Evolutionary conservation across 2,113 vertebrate species (phyloP).

Genomic region (Ciconia boyciana): DNA sequence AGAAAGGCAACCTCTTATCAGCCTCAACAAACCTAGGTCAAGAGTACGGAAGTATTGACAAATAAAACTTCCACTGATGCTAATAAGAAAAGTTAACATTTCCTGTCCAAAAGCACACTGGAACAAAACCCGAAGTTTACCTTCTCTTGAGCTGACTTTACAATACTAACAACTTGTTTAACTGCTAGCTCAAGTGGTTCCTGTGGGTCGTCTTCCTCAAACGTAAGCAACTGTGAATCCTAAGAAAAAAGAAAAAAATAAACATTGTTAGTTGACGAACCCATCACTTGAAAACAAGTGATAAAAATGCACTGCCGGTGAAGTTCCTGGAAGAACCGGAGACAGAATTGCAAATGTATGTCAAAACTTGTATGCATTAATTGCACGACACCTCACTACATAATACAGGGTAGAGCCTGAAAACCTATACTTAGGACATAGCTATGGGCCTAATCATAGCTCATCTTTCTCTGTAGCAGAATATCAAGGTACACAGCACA

Average conservation of each 20-base stretch:
- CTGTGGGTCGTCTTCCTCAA: slow-evolving; percentile 78
- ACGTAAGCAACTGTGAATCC: slow-evolving; percentile 76
- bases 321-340: not conserved
- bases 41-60: not conserved
- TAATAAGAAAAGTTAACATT: not conserved
- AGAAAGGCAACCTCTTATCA: not conserved
- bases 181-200: slow-evolving; percentile 81
- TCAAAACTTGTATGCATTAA: not conserved
- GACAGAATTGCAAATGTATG: not conserved
- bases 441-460: not conserved
- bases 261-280: not conserved
- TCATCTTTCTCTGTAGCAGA: not conserved
- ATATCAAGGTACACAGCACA: not conserved
- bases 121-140: slow-evolving; percentile 65
- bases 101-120: not conserved
- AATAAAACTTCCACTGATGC: not conserved
- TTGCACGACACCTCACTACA: not conserved
- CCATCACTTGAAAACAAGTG: not conserved
- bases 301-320: not conserved
- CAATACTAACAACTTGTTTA: slow-evolving; percentile 74
- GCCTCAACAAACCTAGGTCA: not conserved
- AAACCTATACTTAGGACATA: slow-evolving; percentile 20
- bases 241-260: slow-evolving; percentile 41
- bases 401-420: not conserved
- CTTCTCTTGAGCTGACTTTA: slow-evolving; percentile 80